Percentiles rank a stretch among this genome's conserved stretches.
These are phyloP conservation scores for Drosophila glabriapex DNA, from an alignment of 2,888 invertebrate species.

Conservation along the genomic window DNA sequence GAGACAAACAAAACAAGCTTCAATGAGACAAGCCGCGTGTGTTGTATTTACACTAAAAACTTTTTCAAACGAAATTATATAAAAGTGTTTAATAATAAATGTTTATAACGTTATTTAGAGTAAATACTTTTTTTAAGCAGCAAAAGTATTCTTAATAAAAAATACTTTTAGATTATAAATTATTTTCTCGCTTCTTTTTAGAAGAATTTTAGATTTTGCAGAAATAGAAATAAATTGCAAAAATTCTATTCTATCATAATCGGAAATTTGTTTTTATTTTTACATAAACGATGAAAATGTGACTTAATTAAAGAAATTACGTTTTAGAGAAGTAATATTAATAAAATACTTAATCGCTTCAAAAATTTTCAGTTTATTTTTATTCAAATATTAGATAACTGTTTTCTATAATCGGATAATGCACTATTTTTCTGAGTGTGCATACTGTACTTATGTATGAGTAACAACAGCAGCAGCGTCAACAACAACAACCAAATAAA, in stretches of 20 bases:
- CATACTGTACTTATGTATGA: constrained; percentile 7
- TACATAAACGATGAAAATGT: no score
- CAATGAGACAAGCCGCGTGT: constrained; percentile 28
- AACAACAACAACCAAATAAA: constrained; percentile 38
- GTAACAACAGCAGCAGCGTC: constrained; percentile 21
- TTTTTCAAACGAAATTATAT: background rate
- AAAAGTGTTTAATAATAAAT: background rate
- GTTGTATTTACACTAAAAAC: constrained; percentile 13
- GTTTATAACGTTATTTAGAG: background rate
- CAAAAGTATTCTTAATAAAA: background rate
- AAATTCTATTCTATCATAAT: no score
- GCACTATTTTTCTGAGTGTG: constrained; percentile 3
- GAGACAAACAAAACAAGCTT: constrained; percentile 38
- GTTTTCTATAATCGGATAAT: background rate
- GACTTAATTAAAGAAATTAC: no score
- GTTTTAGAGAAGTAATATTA: background rate
- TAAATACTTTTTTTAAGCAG: background rate
- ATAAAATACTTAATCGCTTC: background rate
- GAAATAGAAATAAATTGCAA: background rate
- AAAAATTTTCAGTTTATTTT: background rate
- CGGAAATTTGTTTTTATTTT: no score
- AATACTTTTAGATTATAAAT: background rate
- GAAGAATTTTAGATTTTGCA: background rate
- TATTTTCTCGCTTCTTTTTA: background rate
- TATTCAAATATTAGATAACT: background rate